A percentile compares a stretch with the other conserved stretches of the same genome.
Evolutionary conservation across 2,113 vertebrate species (phyloP).

Genomic region (Bostrychus sinensis): DNA sequence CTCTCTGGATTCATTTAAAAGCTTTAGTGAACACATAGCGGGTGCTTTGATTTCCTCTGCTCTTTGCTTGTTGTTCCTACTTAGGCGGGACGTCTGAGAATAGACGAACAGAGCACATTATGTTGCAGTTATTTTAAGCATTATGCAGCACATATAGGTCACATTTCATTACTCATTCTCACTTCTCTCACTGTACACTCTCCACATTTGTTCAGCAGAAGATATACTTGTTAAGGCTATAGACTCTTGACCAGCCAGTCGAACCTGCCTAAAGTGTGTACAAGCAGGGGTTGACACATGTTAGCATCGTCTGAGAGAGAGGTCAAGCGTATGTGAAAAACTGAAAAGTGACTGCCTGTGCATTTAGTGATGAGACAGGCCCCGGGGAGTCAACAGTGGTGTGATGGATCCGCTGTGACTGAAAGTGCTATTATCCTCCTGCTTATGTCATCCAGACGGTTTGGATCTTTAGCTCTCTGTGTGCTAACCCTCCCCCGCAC

Average conservation of each 20-base stretch:
- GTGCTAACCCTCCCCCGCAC: constrained; percentile 6
- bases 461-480: constrained; percentile 31
- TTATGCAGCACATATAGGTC: not conserved
- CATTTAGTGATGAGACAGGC: constrained; percentile 49
- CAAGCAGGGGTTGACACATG: constrained; percentile 33
- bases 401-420: constrained; percentile 65
- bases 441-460: constrained; percentile 19
- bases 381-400: constrained; percentile 54
- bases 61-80: constrained; percentile 2
- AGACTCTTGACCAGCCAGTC: constrained; percentile 1
- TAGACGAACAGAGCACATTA: not conserved
- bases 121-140: constrained; percentile 10
- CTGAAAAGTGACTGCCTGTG: constrained; percentile 42
- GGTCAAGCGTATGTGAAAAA: constrained; percentile 55
- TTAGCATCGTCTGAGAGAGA: constrained; percentile 60
- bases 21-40: constrained; percentile 46
- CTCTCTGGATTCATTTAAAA: constrained; percentile 37
- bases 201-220: not conserved
- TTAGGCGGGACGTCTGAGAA: constrained; percentile 15
- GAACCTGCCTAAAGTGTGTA: constrained; percentile 24
- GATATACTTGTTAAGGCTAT: constrained; percentile 2
- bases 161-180: not conserved
- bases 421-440: constrained; percentile 47
- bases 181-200: not conserved
- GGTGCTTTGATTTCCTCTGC: constrained; percentile 18